Conservation (phyloP, 2,797 vertebrate genomes). For the Arrhamphus sclerolepis region DNA sequence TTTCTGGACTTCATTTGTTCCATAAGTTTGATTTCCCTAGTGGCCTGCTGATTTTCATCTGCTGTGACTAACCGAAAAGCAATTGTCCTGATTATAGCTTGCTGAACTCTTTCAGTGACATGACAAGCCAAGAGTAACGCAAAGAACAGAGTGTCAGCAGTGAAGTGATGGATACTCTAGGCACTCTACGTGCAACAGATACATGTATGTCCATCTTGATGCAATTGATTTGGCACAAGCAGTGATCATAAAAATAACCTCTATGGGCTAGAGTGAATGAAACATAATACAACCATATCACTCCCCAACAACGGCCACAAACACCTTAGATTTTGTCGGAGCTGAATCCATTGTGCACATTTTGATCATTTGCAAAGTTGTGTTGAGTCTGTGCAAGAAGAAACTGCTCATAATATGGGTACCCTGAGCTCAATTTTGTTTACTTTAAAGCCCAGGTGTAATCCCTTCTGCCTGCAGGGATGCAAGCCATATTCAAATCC, state of each 20-base stretch:
- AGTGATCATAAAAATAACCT: slow-evolving; percentile 72
- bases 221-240: slow-evolving; percentile 58
- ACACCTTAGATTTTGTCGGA: no score
- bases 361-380: no score
- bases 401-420: no score
- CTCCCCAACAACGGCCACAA: slow-evolving; percentile 5
- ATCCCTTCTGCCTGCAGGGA: no score
- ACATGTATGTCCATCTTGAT: slow-evolving; percentile 45
- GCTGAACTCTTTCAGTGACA: slow-evolving; percentile 5
- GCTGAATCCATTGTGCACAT: no score
- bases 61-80: slow-evolving; percentile 12
- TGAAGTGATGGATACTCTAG: slow-evolving; percentile 45
- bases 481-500: no score
- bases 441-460: no score
- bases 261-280: slow-evolving; percentile 22
- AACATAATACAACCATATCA: slow-evolving; percentile 46
- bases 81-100: slow-evolving; percentile 1
- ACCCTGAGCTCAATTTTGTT: no score
- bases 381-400: no score
- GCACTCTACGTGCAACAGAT: slow-evolving; percentile 39
- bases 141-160: slow-evolving; percentile 62
- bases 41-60: slow-evolving; percentile 27
- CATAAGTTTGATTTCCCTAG: slow-evolving; percentile 13
- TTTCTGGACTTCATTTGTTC: slow-evolving; percentile 9
- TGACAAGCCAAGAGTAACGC: slow-evolving; percentile 12